Evolutionary conservation across 2,888 invertebrate species (phyloP).

Genomic region (Abscondita cerata): DNA sequence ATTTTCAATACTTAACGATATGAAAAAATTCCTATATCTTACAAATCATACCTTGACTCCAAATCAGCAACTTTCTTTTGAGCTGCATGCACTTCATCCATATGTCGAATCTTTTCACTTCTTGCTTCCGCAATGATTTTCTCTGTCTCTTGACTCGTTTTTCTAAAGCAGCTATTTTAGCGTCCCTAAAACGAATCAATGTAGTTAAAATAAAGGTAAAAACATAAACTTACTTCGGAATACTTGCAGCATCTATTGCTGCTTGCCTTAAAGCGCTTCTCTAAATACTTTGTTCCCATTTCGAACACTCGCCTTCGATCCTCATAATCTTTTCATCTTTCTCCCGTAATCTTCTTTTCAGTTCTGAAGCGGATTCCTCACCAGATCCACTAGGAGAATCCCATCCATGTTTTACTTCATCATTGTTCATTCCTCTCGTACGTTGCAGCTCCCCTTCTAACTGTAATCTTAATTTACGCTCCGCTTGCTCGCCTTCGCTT

Average conservation of each 20-base stretch:
- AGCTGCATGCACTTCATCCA: conserved; percentile 87
- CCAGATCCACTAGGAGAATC: conserved; percentile 55
- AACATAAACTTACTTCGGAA: conserved; percentile 66
- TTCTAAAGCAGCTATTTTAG: conserved; percentile 83
- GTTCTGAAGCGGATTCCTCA: conserved; percentile 66
- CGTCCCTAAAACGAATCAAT: conserved; percentile 72
- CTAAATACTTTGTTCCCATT: conserved; percentile 88
- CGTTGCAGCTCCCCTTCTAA: conserved; percentile 84
- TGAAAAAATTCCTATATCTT: no score
- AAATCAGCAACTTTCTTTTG: conserved; percentile 86
- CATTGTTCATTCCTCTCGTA: conserved; percentile 51
- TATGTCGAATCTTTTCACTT: conserved; percentile 84
- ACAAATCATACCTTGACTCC: conserved; percentile 73
- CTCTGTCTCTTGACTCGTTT: conserved; percentile 83
- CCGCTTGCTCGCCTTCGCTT: conserved; percentile 85
- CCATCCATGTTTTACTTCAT: conserved; percentile 52
- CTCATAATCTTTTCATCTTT: conserved; percentile 75
- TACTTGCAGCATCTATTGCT: conserved; percentile 81
- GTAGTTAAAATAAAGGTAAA: background rate
- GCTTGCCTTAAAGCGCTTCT: conserved; percentile 81
- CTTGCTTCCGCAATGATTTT: conserved; percentile 85
- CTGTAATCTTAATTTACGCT: conserved; percentile 82
- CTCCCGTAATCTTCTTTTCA: conserved; percentile 70
- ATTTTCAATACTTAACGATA: no score
- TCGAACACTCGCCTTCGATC: conserved; percentile 80